Base-by-base conservation (phyloP, 2,113 vertebrate genomes). In the Scomber scombrus region DNA sequence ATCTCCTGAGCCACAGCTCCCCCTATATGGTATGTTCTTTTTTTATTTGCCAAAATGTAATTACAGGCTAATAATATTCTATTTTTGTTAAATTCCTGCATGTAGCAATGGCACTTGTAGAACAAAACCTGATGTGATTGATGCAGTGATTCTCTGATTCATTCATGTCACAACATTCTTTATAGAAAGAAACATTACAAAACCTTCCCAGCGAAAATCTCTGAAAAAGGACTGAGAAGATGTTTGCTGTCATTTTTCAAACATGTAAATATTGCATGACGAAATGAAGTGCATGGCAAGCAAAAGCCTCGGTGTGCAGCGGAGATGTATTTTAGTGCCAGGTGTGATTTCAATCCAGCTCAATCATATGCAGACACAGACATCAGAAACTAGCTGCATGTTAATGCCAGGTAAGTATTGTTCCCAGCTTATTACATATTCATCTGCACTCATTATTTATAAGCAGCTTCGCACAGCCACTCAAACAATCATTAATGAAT, bases 391-490 rank as follows among this genome's bases (percentile, higher is more conserved):
- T 45, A 54, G 61, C 70, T 83, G 71, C 57, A 82, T 69, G 77
- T 47, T 88, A 77, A 85, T 83, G 29, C 55, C 58, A 75, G 63
- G 58, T 77, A 43, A 78, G 78, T 5, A 85, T 84, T 87, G 82
- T 87, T 87, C 86, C 43, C 47, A 29, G 31, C 40, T 58, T 76
- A 84, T 84, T 81, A 46, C 52, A 77, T 75, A 71, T 78, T 86
- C 77, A 84, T 78, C 66, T 63, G 11, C n/a, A 23, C 64, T 84
- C 66, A 88, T 85, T 89, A 85, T 81, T 69, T 81, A 84, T 78
- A 75, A 73, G 58, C 75, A 72, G 26, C 75, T 52, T 63, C 51
- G 51, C 47, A 68, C 16, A 57, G 46, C 52, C 54, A 61, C 31
- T 68, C 61, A 71, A 40, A 75, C 16, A 54, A 54, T 66, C 58